A percentile compares a stretch with the other conserved stretches of the same genome.
These are phyloP conservation scores for Philereme transversata DNA, from an alignment of 2,888 invertebrate species.

Conservation along the genomic window DNA sequence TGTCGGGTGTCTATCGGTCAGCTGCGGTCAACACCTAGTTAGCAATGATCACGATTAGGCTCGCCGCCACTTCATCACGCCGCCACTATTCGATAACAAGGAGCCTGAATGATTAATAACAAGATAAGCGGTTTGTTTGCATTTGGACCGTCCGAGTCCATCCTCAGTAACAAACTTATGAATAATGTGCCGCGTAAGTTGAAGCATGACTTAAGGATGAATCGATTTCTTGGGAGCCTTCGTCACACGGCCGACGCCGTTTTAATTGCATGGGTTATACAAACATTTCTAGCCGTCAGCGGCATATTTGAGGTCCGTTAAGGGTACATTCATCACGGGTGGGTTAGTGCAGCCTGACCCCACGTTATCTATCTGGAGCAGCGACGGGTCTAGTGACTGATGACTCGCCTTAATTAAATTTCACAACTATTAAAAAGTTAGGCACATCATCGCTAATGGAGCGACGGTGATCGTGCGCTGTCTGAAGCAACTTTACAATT, in stretches of 20 bases:
- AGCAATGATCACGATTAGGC: conserved; percentile 72
- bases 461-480: conserved; percentile 51
- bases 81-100: conserved; percentile 72
- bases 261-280: conserved; percentile 74
- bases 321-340: conserved; percentile 76
- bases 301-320: conserved; percentile 79
- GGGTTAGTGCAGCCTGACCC: conserved; percentile 79
- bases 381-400: conserved; percentile 80
- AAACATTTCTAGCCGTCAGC: conserved; percentile 70
- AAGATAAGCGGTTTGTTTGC: conserved; percentile 72
- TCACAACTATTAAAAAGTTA: conserved; percentile 59
- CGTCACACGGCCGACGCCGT: conserved; percentile 48
- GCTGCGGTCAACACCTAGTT: conserved; percentile 61
- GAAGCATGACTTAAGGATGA: conserved; percentile 57
- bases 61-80: conserved; percentile 73
- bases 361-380: conserved; percentile 76
- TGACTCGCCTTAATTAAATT: conserved; percentile 82
- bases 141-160: conserved; percentile 60
- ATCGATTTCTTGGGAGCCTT: conserved; percentile 64
- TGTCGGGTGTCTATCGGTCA: conserved; percentile 53
- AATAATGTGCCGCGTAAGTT: conserved; percentile 71
- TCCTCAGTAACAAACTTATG: conserved; percentile 74
- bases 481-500: conserved; percentile 59
- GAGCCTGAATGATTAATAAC: conserved; percentile 77
- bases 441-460: conserved; percentile 47